Percentiles rank a stretch among this genome's conserved stretches.
phyloP scores from a whole-genome alignment of 2,797 vertebrate species.

The Euthynnus affinis region DNA sequence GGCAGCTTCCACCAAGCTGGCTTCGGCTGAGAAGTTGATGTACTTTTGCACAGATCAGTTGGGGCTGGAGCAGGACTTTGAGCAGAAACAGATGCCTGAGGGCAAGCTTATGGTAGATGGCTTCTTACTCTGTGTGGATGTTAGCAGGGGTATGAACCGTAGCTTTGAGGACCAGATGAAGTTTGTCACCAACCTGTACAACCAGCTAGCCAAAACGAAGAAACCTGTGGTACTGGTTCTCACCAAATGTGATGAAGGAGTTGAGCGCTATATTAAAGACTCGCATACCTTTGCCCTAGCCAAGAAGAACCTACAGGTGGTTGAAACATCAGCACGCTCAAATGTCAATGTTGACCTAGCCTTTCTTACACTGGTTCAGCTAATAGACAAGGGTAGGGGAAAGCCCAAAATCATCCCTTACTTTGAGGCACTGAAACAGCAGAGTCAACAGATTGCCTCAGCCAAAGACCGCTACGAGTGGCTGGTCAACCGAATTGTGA shows the following conservation, averaged over 20 bases:
- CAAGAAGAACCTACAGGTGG: conserved; percentile 98
- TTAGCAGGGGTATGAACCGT: conserved; percentile 98
- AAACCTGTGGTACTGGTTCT: conserved; percentile 94
- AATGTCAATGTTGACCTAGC: conserved; percentile 98
- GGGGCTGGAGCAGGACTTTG: conserved; percentile 98
- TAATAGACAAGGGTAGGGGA: conserved; percentile 93
- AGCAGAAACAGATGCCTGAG: conserved; percentile 99
- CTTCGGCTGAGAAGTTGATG: conserved; percentile 99
- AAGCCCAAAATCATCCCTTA: conserved; percentile 98
- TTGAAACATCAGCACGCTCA: conserved; percentile 97
- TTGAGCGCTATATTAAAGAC: conserved; percentile 98
- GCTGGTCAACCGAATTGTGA: conserved; percentile 92
- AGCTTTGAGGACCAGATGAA: conserved; percentile 99
- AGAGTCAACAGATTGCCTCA: conserved; percentile 97
- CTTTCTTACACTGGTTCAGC: conserved; percentile 94
- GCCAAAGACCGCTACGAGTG: conserved; percentile 98
- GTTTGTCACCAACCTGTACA: conserved; percentile 94
- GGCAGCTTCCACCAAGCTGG: conserved; percentile 94
- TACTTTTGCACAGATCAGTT: conserved; percentile 99
- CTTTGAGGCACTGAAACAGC: conserved; percentile 97
- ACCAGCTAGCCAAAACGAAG: conserved; percentile 96
- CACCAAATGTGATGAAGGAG: conserved; percentile 98
- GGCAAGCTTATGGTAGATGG: conserved; percentile 96
- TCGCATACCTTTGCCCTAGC: conserved; percentile 95
- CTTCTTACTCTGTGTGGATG: conserved; percentile 94